phyloP scores from a whole-genome alignment of 2,797 vertebrate species.

The Chelmon rostratus region DNA sequence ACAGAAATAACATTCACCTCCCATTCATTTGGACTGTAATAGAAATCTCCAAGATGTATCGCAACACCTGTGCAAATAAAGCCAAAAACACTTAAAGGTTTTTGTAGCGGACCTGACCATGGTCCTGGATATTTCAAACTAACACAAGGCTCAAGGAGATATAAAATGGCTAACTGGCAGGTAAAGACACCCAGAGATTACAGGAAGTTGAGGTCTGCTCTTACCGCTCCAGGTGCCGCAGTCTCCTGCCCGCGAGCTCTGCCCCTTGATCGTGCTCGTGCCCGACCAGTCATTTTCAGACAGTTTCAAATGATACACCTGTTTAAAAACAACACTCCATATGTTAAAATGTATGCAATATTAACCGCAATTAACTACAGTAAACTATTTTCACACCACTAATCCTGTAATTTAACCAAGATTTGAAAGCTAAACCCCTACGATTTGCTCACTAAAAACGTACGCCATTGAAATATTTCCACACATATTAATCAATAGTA shows the following conservation, averaged over 20 bases:
- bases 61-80: too few relatives aligned
- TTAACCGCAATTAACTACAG: too few relatives aligned
- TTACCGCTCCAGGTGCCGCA: conserved; percentile 74
- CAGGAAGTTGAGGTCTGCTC: not conserved
- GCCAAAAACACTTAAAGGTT: too few relatives aligned
- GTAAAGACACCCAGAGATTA: not conserved
- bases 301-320: not conserved
- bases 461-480: not conserved
- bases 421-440: not conserved
- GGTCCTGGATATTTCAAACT: not conserved
- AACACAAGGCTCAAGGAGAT: not conserved
- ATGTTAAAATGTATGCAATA: not conserved
- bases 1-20: not conserved
- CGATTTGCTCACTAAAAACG: not conserved
- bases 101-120: not conserved
- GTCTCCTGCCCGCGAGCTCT: conserved; percentile 86
- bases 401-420: too few relatives aligned
- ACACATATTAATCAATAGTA: not conserved
- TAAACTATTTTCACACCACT: not conserved
- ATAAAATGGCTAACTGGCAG: not conserved
- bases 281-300: conserved; percentile 88
- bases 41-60: too few relatives aligned
- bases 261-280: conserved; percentile 90
- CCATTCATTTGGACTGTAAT: not conserved
- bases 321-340: not conserved